Percentiles rank a stretch among this genome's conserved stretches.
These are phyloP conservation scores for Glyphotaelius pellucidus DNA, from an alignment of 2,888 invertebrate genomes.

Conservation along the genomic window DNA sequence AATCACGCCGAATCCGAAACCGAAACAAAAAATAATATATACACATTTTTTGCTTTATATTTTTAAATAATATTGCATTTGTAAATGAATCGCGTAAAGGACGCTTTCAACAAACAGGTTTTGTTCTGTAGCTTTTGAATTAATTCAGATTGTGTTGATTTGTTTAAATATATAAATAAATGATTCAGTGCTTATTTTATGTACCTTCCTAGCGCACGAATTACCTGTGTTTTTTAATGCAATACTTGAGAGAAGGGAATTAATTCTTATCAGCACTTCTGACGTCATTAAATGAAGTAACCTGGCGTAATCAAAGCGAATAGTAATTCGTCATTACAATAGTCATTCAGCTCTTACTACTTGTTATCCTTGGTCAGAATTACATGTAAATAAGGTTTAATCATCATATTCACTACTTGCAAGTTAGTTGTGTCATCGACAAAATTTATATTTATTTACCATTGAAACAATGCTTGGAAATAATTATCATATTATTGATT, in stretches of 20 bases:
- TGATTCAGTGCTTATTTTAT: background rate
- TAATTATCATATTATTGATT: too few species aligned
- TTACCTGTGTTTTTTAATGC: background rate
- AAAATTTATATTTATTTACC: background rate
- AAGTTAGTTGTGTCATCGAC: background rate
- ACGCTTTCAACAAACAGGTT: background rate
- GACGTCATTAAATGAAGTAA: background rate
- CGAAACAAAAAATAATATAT: too few species aligned
- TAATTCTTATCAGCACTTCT: background rate
- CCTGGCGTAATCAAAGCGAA: background rate
- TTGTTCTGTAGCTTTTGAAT: background rate
- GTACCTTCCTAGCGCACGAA: background rate
- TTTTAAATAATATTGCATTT: background rate
- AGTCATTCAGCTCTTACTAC: background rate
- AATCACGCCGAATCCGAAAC: too few species aligned
- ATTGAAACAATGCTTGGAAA: background rate
- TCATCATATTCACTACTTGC: background rate
- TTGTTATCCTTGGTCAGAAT: background rate
- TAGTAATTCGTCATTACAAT: background rate
- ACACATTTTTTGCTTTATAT: too few species aligned
- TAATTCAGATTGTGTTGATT: background rate
- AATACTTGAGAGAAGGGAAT: background rate
- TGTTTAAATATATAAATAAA: background rate
- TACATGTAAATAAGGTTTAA: background rate
- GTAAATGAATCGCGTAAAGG: background rate